phyloP scores from a whole-genome alignment of 2,113 vertebrate species.

The Poicephalus gulielmi region DNA sequence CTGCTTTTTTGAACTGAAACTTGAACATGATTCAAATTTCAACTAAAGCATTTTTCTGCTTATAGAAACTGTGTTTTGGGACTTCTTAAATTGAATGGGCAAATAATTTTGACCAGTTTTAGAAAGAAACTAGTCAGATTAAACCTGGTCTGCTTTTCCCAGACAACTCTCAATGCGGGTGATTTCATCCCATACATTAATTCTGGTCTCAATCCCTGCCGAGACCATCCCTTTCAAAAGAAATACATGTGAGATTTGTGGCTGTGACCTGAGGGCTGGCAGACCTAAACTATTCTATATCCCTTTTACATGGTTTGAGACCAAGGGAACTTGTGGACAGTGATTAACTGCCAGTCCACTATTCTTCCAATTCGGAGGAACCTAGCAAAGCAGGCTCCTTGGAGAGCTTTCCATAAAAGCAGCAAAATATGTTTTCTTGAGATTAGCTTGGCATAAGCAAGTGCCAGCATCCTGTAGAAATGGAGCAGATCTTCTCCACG shows the following conservation, averaged over 20 bases:
- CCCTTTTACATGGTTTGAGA: not conserved
- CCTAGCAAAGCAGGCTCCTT: not conserved
- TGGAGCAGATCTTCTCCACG: not conserved
- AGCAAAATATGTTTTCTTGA: not conserved
- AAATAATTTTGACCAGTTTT: not conserved
- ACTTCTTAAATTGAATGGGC: not conserved
- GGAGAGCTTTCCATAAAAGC: not conserved
- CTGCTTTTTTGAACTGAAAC: not conserved
- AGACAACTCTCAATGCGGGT: not conserved
- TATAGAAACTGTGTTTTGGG: not conserved
- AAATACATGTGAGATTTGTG: not conserved
- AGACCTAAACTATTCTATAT: not conserved
- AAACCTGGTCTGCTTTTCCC: not conserved
- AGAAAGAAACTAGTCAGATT: not conserved
- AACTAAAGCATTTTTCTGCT: not conserved
- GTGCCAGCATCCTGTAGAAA: slow-evolving; percentile 4
- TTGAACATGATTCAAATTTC: not conserved
- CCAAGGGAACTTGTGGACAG: not conserved
- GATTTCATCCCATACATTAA: not conserved
- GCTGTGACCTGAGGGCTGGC: not conserved
- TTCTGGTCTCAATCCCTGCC: not conserved
- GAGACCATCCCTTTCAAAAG: not conserved
- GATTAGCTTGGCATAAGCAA: not conserved
- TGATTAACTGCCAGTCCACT: not conserved
- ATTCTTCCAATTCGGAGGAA: not conserved